phyloP scores from a whole-genome alignment of 2,113 vertebrate species.

The Leptosomus discolor region DNA sequence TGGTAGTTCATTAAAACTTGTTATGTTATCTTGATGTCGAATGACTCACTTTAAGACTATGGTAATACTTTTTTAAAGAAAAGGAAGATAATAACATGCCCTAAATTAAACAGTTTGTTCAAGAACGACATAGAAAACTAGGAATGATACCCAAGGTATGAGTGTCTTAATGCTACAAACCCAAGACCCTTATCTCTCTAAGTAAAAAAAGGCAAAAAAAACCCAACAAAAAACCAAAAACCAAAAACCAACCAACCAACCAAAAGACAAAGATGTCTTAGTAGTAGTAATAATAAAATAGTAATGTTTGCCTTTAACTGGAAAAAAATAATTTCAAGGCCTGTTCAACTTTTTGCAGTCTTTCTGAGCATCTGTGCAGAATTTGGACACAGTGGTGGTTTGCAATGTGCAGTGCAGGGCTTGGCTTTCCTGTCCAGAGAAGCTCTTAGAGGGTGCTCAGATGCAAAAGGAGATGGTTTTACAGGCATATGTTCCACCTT shows the following conservation, averaged over 20 bases:
- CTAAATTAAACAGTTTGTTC: not conserved
- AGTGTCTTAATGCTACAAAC: not conserved
- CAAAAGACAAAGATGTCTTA: too few relatives aligned
- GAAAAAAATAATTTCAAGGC: not conserved
- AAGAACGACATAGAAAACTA: not conserved
- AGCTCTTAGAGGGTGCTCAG: not conserved
- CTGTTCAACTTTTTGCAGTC: not conserved
- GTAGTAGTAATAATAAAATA: not conserved
- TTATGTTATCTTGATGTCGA: not conserved
- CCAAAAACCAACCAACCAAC: too few relatives aligned
- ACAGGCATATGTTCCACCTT: not conserved
- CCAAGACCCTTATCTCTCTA: not conserved
- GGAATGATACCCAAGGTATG: not conserved
- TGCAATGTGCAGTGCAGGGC: not conserved
- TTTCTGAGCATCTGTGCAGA: not conserved
- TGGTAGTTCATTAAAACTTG: not conserved
- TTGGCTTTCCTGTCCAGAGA: not conserved
- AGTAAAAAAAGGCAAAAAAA: too few relatives aligned
- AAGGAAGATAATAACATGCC: not conserved
- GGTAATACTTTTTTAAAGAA: too few relatives aligned
- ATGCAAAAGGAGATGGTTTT: not conserved
- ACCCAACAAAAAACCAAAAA: too few relatives aligned
- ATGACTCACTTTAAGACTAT: not conserved
- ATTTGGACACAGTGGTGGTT: not conserved
- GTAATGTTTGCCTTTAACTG: not conserved